Conservation (phyloP, 2,888 invertebrate species). For the Cylindroiulus punctatus region DNA sequence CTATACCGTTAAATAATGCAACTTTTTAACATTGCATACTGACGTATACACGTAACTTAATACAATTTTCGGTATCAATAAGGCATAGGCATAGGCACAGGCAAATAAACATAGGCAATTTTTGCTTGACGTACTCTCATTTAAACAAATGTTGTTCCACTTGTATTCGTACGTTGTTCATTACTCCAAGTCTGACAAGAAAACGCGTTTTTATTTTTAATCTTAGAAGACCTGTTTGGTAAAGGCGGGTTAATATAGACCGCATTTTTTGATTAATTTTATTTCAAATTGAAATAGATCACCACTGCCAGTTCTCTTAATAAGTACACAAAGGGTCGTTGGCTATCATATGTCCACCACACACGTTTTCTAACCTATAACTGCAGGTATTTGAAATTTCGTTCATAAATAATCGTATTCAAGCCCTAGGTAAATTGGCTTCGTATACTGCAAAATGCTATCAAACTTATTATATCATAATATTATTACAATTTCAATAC, state of each 20-base stretch:
- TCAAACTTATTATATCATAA: neutral
- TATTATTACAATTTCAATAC: neutral
- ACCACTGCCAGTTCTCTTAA: neutral
- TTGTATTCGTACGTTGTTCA: neutral
- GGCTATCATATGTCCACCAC: no score
- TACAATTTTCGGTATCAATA: no score
- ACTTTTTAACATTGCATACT: no score
- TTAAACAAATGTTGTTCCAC: no score
- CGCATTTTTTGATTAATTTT: neutral
- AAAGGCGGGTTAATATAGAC: neutral
- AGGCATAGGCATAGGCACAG: no score
- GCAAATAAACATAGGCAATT: no score
- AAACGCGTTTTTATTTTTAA: neutral
- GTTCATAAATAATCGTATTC: neutral
- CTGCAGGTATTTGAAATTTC: no score
- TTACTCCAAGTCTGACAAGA: neutral
- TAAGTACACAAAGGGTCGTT: neutral
- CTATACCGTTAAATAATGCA: no score
- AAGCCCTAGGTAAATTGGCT: neutral
- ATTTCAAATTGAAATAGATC: neutral
- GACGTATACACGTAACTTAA: no score
- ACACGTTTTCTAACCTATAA: neutral
- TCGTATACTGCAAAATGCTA: neutral
- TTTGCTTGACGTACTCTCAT: no score
- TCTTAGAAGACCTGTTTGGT: neutral